Conservation (phyloP, 2,797 vertebrate species). For the Rhynchonycteris naso region DNA sequence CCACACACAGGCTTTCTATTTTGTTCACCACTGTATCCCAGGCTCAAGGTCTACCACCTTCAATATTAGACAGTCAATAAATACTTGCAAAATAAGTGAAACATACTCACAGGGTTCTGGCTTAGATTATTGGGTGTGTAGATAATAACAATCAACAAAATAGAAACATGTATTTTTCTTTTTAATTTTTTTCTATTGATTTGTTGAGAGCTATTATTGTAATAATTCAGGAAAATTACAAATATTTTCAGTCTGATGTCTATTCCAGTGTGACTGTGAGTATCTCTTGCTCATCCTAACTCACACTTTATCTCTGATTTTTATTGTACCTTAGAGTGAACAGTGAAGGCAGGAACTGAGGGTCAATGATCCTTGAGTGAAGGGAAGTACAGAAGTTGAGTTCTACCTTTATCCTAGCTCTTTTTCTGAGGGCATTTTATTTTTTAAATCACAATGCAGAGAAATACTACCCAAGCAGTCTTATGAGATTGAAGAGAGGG, state of each 20-base stretch:
- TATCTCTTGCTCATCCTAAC: neutral
- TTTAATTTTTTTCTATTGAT: no score
- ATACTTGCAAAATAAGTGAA: neutral
- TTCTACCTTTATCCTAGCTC: neutral
- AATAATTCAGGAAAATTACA: conserved; percentile 19
- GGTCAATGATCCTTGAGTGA: neutral
- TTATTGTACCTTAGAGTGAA: conserved; percentile 6
- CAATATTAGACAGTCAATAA: neutral
- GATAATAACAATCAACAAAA: neutral
- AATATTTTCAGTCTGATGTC: neutral
- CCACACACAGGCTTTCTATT: neutral
- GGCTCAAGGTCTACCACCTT: neutral
- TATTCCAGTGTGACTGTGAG: neutral
- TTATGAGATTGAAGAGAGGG: neutral
- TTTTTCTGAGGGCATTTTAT: neutral
- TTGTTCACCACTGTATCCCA: neutral
- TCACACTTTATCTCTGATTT: neutral
- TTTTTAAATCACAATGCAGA: neutral
- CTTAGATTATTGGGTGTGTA: neutral
- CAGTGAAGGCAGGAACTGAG: neutral
- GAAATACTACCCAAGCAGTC: neutral
- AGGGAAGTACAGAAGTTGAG: neutral
- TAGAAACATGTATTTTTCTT: neutral
- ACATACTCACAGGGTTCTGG: neutral
- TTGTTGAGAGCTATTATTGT: neutral